Evolutionary conservation across 2,113 vertebrate genomes (phyloP).

Genomic region (Nansenia antarctica): DNA sequence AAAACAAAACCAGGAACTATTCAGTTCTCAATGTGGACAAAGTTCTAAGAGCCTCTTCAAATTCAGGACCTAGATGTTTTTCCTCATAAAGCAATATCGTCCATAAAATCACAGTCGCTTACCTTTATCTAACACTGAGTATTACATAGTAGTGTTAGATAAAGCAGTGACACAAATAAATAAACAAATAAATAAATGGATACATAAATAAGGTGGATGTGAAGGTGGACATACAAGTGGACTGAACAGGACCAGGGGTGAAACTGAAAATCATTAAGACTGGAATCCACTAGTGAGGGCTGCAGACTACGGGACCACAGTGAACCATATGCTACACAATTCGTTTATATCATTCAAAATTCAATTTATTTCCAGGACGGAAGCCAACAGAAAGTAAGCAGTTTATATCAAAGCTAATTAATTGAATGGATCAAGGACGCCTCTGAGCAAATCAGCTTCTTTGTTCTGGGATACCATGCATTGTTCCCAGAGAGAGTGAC

Average conservation of each 20-base stretch:
- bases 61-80: not conserved
- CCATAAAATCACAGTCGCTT: not conserved
- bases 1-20: too few species aligned
- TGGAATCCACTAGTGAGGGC: slow-evolving; percentile 36
- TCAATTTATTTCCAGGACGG: slow-evolving; percentile 73
- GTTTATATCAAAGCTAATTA: slow-evolving; percentile 76
- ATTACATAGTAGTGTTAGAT: too few species aligned
- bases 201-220: not conserved
- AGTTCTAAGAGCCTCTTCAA: not conserved
- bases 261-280: slow-evolving; percentile 46
- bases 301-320: slow-evolving; percentile 40
- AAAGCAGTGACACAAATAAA: not conserved
- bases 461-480: slow-evolving; percentile 48
- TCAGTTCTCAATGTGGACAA: too few species aligned
- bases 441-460: slow-evolving; percentile 52
- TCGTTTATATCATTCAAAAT: slow-evolving; percentile 75
- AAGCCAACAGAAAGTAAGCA: slow-evolving; percentile 67
- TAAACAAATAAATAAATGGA: not conserved
- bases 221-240: not conserved
- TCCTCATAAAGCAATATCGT: not conserved
- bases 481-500: slow-evolving; percentile 51
- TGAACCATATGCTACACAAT: slow-evolving; percentile 57
- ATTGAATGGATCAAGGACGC: slow-evolving; percentile 65
- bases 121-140: not conserved
- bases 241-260: not conserved